Conservation (phyloP, 2,797 vertebrate species). For the Cynopterus sphinx region DNA sequence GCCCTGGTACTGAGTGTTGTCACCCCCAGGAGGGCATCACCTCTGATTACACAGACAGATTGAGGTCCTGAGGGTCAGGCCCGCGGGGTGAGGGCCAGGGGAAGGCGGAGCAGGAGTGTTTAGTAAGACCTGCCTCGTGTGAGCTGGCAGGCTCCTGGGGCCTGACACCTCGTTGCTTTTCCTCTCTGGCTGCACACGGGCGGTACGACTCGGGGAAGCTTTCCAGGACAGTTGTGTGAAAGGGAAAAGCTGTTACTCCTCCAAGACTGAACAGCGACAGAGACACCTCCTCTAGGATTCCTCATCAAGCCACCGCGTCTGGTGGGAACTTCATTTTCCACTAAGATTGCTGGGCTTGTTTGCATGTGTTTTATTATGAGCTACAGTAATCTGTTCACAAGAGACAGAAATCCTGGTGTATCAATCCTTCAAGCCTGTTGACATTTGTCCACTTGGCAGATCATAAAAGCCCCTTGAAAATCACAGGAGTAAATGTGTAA, state of each 20-base stretch:
- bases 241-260: conserved; percentile 11
- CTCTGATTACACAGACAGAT: background rate
- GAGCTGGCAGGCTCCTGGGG: background rate
- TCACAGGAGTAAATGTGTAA: conserved; percentile 77
- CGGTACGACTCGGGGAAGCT: background rate
- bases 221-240: background rate
- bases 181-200: background rate
- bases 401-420: conserved; percentile 78
- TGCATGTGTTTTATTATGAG: conserved; percentile 57
- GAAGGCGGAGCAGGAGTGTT: background rate
- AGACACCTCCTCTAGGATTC: background rate
- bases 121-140: rapidly evolving
- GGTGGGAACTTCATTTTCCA: conserved; percentile 21
- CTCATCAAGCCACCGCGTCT: background rate
- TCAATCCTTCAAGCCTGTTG: conserved; percentile 76
- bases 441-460: conserved; percentile 82
- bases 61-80: background rate
- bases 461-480: conserved; percentile 78
- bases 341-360: conserved; percentile 50
- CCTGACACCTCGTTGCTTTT: background rate
- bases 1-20: background rate
- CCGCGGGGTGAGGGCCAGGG: background rate
- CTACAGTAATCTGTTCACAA: conserved; percentile 70
- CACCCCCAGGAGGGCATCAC: background rate
- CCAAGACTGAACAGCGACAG: background rate